phyloP scores from a whole-genome alignment of 1,140 invertebrate species.

The Drosophila carrolli region DNA sequence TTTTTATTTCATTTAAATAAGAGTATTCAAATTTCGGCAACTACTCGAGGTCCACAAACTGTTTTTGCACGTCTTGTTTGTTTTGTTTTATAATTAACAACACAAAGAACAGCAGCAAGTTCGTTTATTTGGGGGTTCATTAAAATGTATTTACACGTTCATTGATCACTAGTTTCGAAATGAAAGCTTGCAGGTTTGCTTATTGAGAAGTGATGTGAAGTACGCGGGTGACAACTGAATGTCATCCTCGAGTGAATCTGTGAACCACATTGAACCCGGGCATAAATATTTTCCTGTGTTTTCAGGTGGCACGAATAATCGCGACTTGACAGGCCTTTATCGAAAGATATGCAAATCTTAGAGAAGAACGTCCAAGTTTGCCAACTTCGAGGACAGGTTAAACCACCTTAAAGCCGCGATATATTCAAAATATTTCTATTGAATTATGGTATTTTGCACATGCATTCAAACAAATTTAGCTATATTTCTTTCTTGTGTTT shows the following conservation, averaged over 20 bases:
- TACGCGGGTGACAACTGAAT: slow-evolving; percentile 65
- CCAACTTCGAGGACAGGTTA: slow-evolving; percentile 29
- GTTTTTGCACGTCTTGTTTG: slow-evolving; percentile 33
- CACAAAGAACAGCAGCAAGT: slow-evolving; percentile 30
- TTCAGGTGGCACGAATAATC: slow-evolving; percentile 19
- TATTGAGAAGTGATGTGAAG: slow-evolving; percentile 37
- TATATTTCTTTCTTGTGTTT: slow-evolving; percentile 2
- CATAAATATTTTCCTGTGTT: slow-evolving; percentile 17
- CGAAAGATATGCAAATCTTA: slow-evolving; percentile 39
- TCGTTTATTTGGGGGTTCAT: slow-evolving; percentile 40
- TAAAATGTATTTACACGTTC: slow-evolving; percentile 80
- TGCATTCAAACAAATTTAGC: slow-evolving; percentile 5
- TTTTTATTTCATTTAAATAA: neutral
- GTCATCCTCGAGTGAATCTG: slow-evolving; percentile 29
- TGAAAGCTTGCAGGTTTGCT: slow-evolving; percentile 50
- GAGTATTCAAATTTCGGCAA: slow-evolving; percentile 16
- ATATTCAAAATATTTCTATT: slow-evolving; percentile 13
- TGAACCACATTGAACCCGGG: slow-evolving; percentile 56
- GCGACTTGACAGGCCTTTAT: slow-evolving; percentile 1
- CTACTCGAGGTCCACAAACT: neutral
- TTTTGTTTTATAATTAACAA: slow-evolving; percentile 48
- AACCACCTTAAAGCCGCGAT: slow-evolving; percentile 3
- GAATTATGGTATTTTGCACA: slow-evolving; percentile 24
- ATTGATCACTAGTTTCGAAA: slow-evolving; percentile 59
- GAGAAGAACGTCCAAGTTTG: slow-evolving; percentile 24